These are phyloP conservation scores for Eugnorisma glareosa DNA, from an alignment of 2,888 invertebrate species.

Conservation along the genomic window DNA sequence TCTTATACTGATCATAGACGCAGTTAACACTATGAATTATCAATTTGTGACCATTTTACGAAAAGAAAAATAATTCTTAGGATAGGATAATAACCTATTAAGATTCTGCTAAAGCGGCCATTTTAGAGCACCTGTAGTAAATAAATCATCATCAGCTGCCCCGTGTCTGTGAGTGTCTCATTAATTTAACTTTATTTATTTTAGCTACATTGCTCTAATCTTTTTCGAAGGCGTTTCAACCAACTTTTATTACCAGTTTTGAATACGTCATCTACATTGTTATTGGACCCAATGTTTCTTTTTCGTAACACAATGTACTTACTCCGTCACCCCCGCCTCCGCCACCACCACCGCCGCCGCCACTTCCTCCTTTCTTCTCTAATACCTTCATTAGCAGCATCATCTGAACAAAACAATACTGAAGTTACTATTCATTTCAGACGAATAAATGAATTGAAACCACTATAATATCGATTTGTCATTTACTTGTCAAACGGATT, in stretches of 20 bases:
- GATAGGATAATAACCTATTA: no score
- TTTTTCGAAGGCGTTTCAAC: constrained; percentile 6
- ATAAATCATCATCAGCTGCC: not conserved
- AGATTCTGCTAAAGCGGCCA: no score
- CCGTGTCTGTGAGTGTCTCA: not conserved
- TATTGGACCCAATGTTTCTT: not conserved
- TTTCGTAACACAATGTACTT: constrained; percentile 45
- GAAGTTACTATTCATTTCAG: not conserved
- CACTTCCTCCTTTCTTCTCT: constrained; percentile 83
- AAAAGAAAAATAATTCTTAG: no score
- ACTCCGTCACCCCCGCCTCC: constrained; percentile 80
- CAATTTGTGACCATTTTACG: no score
- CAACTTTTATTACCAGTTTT: not conserved
- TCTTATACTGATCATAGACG: no score
- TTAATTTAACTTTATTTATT: not conserved
- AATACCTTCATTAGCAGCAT: constrained; percentile 86
- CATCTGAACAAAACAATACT: constrained; percentile 75
- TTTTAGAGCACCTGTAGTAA: no score
- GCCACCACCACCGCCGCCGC: constrained; percentile 75
- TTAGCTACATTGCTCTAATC: not conserved
- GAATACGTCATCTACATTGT: not conserved
- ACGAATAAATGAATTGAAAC: not conserved
- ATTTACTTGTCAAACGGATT: not conserved
- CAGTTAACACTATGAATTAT: no score
- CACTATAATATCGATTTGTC: not conserved